These are phyloP conservation scores for Sinonovacula constricta DNA, from an alignment of 1,140 invertebrate species.

Conservation along the genomic window DNA sequence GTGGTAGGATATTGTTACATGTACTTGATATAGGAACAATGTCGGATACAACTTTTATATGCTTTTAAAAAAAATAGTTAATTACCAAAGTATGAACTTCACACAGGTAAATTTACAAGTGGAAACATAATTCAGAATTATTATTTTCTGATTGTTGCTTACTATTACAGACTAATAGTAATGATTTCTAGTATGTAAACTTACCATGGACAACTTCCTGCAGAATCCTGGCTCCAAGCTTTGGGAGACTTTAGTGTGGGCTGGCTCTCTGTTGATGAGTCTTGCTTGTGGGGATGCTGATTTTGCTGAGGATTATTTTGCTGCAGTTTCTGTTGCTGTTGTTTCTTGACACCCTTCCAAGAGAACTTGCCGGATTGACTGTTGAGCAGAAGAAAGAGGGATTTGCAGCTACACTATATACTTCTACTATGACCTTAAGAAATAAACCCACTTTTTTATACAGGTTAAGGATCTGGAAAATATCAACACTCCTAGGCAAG, in stretches of 20 bases:
- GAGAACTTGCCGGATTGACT: conserved; percentile 59
- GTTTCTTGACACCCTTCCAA: conserved; percentile 70
- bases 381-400: neutral
- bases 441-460: neutral
- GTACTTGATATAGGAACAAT: no score
- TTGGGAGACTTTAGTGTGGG: neutral
- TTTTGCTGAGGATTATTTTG: conserved; percentile 2
- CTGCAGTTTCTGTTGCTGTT: conserved; percentile 35
- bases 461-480: neutral
- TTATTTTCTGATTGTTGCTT: neutral
- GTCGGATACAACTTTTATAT: no score
- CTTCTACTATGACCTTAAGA: neutral
- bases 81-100: neutral
- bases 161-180: neutral
- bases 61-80: neutral
- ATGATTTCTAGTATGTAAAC: neutral
- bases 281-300: neutral
- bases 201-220: conserved; percentile 59
- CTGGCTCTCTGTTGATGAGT: neutral
- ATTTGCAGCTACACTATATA: neutral
- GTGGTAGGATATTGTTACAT: no score
- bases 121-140: neutral
- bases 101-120: neutral
- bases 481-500: neutral
- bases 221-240: neutral